phyloP scores from a whole-genome alignment of 2,888 invertebrate species.

The Pheosia tremula region DNA sequence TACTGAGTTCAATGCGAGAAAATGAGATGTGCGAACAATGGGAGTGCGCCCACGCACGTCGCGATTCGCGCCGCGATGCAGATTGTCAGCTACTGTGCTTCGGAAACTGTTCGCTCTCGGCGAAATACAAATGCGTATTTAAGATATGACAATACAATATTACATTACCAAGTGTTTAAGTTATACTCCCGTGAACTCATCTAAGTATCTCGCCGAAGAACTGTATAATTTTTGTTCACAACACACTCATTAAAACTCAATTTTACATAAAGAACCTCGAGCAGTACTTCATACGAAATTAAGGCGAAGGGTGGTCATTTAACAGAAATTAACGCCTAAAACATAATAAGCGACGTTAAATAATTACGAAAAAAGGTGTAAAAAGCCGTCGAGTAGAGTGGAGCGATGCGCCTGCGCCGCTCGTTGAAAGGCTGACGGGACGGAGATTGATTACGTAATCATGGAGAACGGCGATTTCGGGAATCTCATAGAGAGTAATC shows the following conservation, averaged over 20 bases:
- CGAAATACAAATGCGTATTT: constrained; percentile 11
- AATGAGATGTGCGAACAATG: constrained; percentile 75
- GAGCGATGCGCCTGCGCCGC: constrained; percentile 68
- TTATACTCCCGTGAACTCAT: constrained; percentile 13
- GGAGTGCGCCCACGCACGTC: constrained; percentile 61
- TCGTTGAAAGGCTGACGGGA: constrained; percentile 79
- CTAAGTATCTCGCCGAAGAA: constrained; percentile 38
- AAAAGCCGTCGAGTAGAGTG: constrained; percentile 69
- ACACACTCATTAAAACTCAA: constrained; percentile 54
- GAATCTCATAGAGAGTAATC: constrained; percentile 78
- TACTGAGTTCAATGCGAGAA: constrained; percentile 66
- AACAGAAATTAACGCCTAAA: constrained; percentile 76
- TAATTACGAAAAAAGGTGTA: constrained; percentile 79
- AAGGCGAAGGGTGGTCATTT: constrained; percentile 67
- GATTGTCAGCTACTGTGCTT: constrained; percentile 72
- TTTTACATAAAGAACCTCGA: constrained; percentile 51
- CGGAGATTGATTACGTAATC: constrained; percentile 83
- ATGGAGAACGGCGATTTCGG: constrained; percentile 76
- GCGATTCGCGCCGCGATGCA: constrained; percentile 55
- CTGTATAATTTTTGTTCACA: constrained; percentile 47
- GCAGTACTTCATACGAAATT: constrained; percentile 56
- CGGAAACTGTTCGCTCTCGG: constrained; percentile 25
- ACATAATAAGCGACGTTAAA: constrained; percentile 74
- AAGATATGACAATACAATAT: too few relatives aligned
- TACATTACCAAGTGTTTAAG: too few relatives aligned